phyloP scores from a whole-genome alignment of 2,113 vertebrate genomes.

The Numenius arquata region DNA sequence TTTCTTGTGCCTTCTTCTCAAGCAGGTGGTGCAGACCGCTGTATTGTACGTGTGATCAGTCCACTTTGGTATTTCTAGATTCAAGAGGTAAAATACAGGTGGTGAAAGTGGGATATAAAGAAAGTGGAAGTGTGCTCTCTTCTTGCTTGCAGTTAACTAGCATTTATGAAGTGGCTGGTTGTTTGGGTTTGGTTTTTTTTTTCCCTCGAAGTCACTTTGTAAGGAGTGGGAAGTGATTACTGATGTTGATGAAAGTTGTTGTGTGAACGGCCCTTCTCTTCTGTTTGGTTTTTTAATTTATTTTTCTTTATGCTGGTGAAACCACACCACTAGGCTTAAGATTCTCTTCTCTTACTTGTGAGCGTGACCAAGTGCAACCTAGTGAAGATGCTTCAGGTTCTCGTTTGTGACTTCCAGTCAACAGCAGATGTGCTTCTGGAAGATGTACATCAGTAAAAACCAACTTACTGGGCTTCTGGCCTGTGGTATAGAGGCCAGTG shows the following conservation, averaged over 20 bases:
- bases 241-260: background rate
- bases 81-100: background rate
- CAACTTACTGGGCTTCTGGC: background rate
- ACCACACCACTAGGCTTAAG: background rate
- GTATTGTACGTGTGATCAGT: rapidly evolving
- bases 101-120: background rate
- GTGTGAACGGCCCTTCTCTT: background rate
- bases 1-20: background rate
- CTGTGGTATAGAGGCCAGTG: background rate
- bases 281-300: background rate
- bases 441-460: background rate
- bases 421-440: background rate
- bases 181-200: background rate
- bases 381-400: background rate
- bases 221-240: background rate
- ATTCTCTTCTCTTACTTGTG: background rate
- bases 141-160: background rate
- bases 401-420: background rate
- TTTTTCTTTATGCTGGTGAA: background rate
- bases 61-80: background rate
- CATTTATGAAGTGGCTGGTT: background rate
- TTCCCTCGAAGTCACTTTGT: background rate
- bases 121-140: background rate
- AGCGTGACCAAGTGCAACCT: background rate
- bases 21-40: background rate